phyloP scores from a whole-genome alignment of 2,113 vertebrate species.

The Psammodynastes pulverulentus region DNA sequence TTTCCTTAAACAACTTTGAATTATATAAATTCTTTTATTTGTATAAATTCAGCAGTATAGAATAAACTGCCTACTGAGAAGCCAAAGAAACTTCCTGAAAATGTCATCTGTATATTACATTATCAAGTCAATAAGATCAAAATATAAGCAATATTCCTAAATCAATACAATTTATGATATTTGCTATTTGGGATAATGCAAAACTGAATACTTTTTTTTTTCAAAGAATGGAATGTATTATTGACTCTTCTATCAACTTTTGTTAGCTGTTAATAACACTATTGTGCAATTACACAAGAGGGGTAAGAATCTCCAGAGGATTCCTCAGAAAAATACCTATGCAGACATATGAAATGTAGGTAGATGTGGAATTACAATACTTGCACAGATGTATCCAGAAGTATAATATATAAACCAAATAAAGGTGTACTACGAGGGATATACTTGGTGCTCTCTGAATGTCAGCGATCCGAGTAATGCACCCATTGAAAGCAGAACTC shows the following conservation, averaged over 20 bases:
- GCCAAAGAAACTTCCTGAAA: slow-evolving; percentile 28
- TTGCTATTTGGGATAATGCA: slow-evolving; percentile 1
- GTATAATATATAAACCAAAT: too few relatives aligned
- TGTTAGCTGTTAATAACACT: neutral
- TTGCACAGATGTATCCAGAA: too few relatives aligned
- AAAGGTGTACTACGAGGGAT: too few relatives aligned
- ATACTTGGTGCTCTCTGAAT: too few relatives aligned
- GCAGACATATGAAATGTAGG: neutral
- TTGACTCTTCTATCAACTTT: neutral
- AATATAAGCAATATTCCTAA: slow-evolving; percentile 15
- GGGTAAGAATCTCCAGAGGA: neutral
- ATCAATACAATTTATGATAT: slow-evolving; percentile 6
- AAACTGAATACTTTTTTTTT: neutral
- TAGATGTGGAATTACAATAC: too few relatives aligned
- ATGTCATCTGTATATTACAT: neutral
- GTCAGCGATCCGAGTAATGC: too few relatives aligned
- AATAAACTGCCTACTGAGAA: slow-evolving; percentile 5
- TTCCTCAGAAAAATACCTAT: neutral
- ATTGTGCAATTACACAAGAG: neutral
- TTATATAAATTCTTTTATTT: neutral
- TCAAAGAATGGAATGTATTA: neutral
- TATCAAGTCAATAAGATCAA: neutral
- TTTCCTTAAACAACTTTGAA: neutral
- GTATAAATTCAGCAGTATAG: neutral
- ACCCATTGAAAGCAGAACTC: too few relatives aligned